A percentile compares a stretch with the other conserved stretches of the same genome.
These are phyloP conservation scores for Phoenicopterus ruber DNA, from an alignment of 2,113 vertebrate species.

Conservation along the genomic window DNA sequence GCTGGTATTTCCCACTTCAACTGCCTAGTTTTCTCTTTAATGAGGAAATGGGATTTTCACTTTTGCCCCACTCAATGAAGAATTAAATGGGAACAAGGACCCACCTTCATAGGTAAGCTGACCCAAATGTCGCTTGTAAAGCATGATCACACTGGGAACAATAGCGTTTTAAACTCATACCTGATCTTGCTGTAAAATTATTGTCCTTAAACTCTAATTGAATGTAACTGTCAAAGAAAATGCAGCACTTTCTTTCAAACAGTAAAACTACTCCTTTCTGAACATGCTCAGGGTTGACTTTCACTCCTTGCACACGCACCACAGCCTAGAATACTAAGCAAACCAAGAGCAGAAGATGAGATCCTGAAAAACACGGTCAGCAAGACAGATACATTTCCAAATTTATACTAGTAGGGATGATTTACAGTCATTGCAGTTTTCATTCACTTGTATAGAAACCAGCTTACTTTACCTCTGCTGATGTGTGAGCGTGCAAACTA, in stretches of 20 bases:
- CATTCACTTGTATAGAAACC: not conserved
- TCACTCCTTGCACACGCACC: not conserved
- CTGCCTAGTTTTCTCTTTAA: slow-evolving; percentile 51
- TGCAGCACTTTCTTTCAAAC: not conserved
- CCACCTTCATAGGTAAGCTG: not conserved
- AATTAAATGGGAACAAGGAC: not conserved
- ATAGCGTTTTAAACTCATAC: not conserved
- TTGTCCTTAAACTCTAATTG: not conserved
- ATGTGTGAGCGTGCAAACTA: not conserved
- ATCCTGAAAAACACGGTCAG: not conserved
- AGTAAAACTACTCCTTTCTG: not conserved
- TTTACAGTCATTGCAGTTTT: not conserved
- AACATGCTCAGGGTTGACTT: not conserved
- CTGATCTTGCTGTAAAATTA: not conserved
- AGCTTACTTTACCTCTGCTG: not conserved
- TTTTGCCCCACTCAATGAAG: not conserved
- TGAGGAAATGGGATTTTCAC: slow-evolving; percentile 30
- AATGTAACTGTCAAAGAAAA: not conserved
- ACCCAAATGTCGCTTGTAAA: not conserved
- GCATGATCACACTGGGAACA: not conserved
- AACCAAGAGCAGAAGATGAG: not conserved
- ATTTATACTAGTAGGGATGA: not conserved
- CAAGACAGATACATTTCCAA: not conserved
- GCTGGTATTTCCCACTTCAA: slow-evolving; percentile 65
- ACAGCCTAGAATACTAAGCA: not conserved